Evolutionary conservation across 2,113 vertebrate genomes (phyloP).

Genomic region (Melospiza georgiana): DNA sequence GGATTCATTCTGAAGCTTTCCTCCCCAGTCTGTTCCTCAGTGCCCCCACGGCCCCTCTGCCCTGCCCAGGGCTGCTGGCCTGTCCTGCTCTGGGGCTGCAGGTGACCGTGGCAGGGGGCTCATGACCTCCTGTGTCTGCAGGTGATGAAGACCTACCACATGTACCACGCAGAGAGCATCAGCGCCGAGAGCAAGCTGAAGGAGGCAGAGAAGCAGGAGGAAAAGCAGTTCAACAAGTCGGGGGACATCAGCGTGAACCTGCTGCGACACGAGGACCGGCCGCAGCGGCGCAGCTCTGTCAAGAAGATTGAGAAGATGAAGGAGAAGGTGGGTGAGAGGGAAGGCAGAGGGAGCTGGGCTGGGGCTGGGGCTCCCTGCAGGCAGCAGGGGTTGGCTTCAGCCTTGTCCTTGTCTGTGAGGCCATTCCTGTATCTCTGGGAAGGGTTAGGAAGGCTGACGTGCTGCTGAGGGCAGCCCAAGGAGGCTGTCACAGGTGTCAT

Average conservation of each 20-base stretch:
- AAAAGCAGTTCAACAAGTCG: conserved; percentile 93
- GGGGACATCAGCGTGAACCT: conserved; percentile 88
- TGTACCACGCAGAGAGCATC: conserved; percentile 96
- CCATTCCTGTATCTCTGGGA: neutral
- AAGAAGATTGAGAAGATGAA: conserved; percentile 95
- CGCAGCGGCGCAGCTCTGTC: conserved; percentile 92
- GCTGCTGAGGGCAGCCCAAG: neutral
- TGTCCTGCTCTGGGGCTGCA: accelerated
- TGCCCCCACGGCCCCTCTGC: neutral
- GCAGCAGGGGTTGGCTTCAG: neutral
- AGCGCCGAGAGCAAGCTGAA: conserved; percentile 96
- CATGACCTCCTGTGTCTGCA: conserved; percentile 29
- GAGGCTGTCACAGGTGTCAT: neutral
- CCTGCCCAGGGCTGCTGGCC: neutral
- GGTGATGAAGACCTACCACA: conserved; percentile 99
- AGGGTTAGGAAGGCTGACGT: neutral
- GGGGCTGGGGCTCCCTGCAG: accelerated
- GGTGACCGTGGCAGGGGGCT: neutral
- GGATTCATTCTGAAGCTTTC: neutral
- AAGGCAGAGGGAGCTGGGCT: neutral
- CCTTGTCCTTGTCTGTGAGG: neutral
- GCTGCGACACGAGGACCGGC: conserved; percentile 90
- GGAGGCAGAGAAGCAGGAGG: conserved; percentile 97
- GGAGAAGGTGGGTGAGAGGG: conserved; percentile 74
- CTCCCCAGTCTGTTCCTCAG: neutral